Evolutionary conservation across 2,797 vertebrate species (phyloP).

Genomic region (Capromys pilorides): DNA sequence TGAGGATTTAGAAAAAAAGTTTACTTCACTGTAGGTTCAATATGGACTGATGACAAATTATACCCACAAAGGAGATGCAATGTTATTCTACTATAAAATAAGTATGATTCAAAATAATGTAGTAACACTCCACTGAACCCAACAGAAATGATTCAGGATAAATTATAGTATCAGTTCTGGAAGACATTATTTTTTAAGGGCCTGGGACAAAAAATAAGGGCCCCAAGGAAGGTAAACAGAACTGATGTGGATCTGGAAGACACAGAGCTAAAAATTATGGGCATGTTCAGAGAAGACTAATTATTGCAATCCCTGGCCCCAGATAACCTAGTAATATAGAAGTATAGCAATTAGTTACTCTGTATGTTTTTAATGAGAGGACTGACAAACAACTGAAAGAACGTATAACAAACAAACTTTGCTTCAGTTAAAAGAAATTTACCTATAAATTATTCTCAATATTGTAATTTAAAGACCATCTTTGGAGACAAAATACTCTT

Average conservation of each 20-base stretch:
- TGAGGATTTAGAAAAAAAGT: neutral
- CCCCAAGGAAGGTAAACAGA: neutral
- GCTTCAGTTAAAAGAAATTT: slow-evolving; percentile 27
- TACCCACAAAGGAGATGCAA: neutral
- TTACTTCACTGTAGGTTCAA: neutral
- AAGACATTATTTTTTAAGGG: slow-evolving; percentile 21
- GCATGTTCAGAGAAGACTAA: neutral
- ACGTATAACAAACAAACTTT: neutral
- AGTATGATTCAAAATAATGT: neutral
- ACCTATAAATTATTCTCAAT: slow-evolving; percentile 6
- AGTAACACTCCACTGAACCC: neutral
- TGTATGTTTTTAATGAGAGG: neutral
- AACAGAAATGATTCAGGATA: neutral
- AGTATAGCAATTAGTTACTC: slow-evolving; percentile 1
- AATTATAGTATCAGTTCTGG: neutral
- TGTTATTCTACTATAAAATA: neutral
- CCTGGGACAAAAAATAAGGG: neutral
- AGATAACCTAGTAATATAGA: neutral
- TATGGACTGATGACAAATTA: neutral
- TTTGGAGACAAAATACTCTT: neutral
- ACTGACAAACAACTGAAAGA: neutral
- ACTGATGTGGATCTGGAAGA: neutral
- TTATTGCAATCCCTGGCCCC: neutral
- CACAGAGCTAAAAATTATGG: neutral
- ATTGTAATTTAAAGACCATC: neutral